Percentiles rank a stretch among this genome's conserved stretches.
Conservation (phyloP, 2,113 vertebrate genomes). For the Heterocephalus glaber region DNA sequence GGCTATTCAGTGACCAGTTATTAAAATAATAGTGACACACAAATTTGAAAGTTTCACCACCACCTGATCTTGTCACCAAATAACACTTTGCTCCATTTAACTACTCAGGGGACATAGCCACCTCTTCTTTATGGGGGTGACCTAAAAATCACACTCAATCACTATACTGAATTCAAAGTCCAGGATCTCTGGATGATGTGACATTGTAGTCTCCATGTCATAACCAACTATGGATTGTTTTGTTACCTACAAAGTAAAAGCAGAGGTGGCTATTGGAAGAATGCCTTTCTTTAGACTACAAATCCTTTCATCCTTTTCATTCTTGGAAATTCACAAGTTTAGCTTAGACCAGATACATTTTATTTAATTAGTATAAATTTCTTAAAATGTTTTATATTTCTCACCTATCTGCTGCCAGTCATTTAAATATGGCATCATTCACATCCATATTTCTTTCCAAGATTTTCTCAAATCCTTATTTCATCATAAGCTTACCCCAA, state of each 20-base stretch:
- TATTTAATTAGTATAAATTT: neutral
- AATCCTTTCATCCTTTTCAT: neutral
- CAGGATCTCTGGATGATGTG: neutral
- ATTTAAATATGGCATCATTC: neutral
- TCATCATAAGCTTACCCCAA: neutral
- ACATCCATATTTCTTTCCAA: neutral
- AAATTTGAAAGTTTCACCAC: neutral
- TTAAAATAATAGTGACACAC: neutral
- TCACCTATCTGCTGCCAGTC: neutral
- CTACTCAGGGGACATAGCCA: neutral
- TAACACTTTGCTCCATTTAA: neutral
- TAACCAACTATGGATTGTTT: neutral
- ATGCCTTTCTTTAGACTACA: neutral
- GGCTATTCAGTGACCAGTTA: neutral
- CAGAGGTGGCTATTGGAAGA: neutral
- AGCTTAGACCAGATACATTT: neutral
- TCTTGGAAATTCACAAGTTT: neutral
- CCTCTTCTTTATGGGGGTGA: neutral
- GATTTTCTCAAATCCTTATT: neutral
- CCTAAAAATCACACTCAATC: neutral
- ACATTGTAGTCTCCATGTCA: neutral
- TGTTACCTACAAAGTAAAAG: neutral
- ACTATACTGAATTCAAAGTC: neutral
- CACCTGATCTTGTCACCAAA: neutral
- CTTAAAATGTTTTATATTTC: neutral